Conservation (phyloP, 2,888 invertebrate genomes). For the Abscondita cerata region DNA sequence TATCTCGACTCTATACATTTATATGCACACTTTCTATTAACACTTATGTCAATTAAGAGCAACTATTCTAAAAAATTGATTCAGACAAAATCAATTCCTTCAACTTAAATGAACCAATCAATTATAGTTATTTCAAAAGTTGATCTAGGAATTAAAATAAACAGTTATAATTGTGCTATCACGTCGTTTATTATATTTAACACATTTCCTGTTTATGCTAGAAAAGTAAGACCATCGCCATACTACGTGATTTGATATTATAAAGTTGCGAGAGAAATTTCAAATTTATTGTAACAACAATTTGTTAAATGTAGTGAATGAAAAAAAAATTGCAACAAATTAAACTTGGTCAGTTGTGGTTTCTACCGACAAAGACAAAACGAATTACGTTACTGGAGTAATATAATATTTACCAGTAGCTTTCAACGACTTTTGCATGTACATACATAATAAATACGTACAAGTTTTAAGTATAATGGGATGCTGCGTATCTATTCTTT, state of each 20-base stretch:
- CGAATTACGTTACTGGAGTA: slow-evolving; percentile 19
- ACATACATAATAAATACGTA: slow-evolving; percentile 26
- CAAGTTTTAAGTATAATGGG: slow-evolving; percentile 19
- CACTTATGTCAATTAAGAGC: slow-evolving; percentile 17
- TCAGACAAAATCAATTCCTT: slow-evolving; percentile 15
- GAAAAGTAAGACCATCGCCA: not conserved
- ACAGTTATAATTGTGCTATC: slow-evolving; percentile 4
- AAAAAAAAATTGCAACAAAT: too few species aligned
- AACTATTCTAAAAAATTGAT: slow-evolving; percentile 8
- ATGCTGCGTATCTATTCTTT: slow-evolving; percentile 15
- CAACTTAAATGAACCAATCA: slow-evolving; percentile 10
- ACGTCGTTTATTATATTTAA: slow-evolving; percentile 2
- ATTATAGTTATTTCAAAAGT: slow-evolving; percentile 11
- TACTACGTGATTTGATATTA: not conserved
- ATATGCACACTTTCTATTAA: slow-evolving; percentile 25
- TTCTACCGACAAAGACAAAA: slow-evolving; percentile 25
- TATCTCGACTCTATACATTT: slow-evolving; percentile 24
- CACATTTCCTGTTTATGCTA: not conserved
- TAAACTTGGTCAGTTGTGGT: too few species aligned
- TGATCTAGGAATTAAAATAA: slow-evolving; percentile 8
- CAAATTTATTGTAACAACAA: not conserved
- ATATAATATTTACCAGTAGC: slow-evolving; percentile 29
- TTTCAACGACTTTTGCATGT: slow-evolving; percentile 27
- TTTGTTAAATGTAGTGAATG: too few species aligned
- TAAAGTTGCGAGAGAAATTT: slow-evolving; percentile 21